Evolutionary conservation across 53 echinoderm and acorn worm species (phyloP).

Genomic region (Glandiceps talaboti): DNA sequence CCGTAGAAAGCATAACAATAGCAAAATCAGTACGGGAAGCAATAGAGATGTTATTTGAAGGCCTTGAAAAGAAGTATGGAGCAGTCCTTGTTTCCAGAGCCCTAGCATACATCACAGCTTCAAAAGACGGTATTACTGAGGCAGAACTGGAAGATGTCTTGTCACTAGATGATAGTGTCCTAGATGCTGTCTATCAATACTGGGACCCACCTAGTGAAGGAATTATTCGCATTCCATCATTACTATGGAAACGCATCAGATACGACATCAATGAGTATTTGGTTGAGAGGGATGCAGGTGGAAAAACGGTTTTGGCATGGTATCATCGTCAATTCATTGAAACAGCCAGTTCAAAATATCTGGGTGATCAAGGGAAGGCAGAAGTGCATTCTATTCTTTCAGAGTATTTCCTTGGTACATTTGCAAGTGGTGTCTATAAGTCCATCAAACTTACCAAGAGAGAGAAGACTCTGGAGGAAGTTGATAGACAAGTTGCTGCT

Average conservation of each 20-base stretch:
- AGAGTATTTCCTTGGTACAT: slow-evolving; percentile 63
- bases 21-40: slow-evolving; percentile 48
- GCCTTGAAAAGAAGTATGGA: slow-evolving; percentile 66
- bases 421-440: slow-evolving; percentile 39
- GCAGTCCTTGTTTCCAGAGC: slow-evolving; percentile 50
- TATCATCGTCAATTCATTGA: slow-evolving; percentile 88
- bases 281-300: slow-evolving; percentile 68
- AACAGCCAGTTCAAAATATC: slow-evolving; percentile 50
- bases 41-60: slow-evolving; percentile 41
- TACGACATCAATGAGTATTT: slow-evolving; percentile 62
- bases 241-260: slow-evolving; percentile 71
- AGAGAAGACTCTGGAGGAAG: slow-evolving; percentile 33
- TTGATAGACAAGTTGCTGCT: slow-evolving; percentile 59
- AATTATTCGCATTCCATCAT: slow-evolving; percentile 67
- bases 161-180: slow-evolving; percentile 73
- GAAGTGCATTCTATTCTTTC: slow-evolving; percentile 43
- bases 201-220: slow-evolving; percentile 80
- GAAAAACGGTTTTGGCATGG: slow-evolving; percentile 83
- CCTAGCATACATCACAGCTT: slow-evolving; percentile 69
- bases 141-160: slow-evolving; percentile 69
- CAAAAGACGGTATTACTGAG: slow-evolving; percentile 58
- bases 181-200: slow-evolving; percentile 88
- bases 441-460: slow-evolving; percentile 48
- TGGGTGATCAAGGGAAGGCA: slow-evolving; percentile 15
- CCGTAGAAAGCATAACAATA: slow-evolving; percentile 4